Percentiles rank a stretch among this genome's conserved stretches.
These are phyloP conservation scores for Noctua pronuba DNA, from an alignment of 2,888 invertebrate species.

Conservation along the genomic window DNA sequence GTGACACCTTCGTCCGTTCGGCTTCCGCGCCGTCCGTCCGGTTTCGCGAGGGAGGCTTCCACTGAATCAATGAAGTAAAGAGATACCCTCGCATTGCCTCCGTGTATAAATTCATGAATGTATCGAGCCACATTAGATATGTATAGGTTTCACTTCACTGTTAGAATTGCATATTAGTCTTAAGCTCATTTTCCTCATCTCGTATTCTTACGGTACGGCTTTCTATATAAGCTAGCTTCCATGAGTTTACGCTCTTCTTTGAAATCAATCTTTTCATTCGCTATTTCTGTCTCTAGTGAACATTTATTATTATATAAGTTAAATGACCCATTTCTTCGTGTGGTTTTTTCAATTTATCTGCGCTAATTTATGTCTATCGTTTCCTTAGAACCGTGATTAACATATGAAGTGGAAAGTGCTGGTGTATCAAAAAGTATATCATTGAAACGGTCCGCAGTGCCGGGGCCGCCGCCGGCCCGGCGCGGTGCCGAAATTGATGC, in stretches of 20 bases:
- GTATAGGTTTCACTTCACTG: constrained; percentile 41
- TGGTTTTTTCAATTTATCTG: constrained; percentile 10
- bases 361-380: constrained; percentile 40
- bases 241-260: not conserved
- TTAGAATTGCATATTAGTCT: constrained; percentile 43
- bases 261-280: not conserved
- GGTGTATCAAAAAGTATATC: constrained; percentile 55
- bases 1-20: not conserved
- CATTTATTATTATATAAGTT: not conserved
- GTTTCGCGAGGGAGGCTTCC: not conserved
- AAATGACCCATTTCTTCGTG: constrained; percentile 8
- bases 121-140: constrained; percentile 47
- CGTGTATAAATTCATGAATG: constrained; percentile 18
- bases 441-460: constrained; percentile 59
- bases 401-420: constrained; percentile 51
- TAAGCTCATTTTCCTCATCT: constrained; percentile 43
- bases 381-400: constrained; percentile 43
- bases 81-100: constrained; percentile 12
- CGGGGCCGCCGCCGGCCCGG: constrained; percentile 19
- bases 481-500: constrained; percentile 66
- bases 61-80: constrained; percentile 40
- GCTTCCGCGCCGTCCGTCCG: not conserved
- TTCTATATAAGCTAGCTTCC: not conserved
- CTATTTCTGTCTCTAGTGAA: not conserved
- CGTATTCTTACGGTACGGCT: constrained; percentile 5